phyloP scores from a whole-genome alignment of 2,797 vertebrate species.

The Chromobotia macracanthus region DNA sequence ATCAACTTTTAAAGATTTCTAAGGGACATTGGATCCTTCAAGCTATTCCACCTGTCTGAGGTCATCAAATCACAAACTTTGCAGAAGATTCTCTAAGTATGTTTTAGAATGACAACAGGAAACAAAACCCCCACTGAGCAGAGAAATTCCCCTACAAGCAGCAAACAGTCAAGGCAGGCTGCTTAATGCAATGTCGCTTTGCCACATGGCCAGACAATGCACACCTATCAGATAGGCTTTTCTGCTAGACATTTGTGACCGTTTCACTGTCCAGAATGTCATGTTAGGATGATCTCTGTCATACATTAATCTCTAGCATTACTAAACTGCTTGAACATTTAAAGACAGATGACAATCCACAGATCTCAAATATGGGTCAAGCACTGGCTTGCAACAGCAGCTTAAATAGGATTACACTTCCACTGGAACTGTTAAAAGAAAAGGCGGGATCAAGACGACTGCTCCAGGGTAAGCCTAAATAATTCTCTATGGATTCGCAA shows the following conservation, averaged over 20 bases:
- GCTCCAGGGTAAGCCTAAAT: constrained; percentile 31
- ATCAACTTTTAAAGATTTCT: no score
- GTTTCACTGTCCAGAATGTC: constrained; percentile 26
- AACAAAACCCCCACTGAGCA: no score
- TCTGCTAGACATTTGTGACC: background rate
- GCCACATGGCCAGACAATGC: background rate
- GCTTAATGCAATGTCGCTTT: no score
- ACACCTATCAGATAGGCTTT: constrained; percentile 16
- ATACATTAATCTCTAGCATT: constrained; percentile 44
- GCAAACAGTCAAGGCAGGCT: no score
- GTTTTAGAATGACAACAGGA: no score
- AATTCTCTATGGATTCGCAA: constrained; percentile 39
- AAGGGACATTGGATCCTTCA: no score
- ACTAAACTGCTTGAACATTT: constrained; percentile 41
- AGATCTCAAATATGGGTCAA: constrained; percentile 54
- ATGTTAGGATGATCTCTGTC: constrained; percentile 34
- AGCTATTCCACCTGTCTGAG: no score
- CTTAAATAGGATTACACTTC: constrained; percentile 56
- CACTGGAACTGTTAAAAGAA: constrained; percentile 66
- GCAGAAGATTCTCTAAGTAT: no score
- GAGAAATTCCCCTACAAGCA: background rate
- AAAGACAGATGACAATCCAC: constrained; percentile 41
- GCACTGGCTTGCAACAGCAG: constrained; percentile 38
- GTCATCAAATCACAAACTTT: no score
- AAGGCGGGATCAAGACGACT: constrained; percentile 35